Conservation (phyloP, 2,888 invertebrate species). For the Bellardia bayeri region DNA sequence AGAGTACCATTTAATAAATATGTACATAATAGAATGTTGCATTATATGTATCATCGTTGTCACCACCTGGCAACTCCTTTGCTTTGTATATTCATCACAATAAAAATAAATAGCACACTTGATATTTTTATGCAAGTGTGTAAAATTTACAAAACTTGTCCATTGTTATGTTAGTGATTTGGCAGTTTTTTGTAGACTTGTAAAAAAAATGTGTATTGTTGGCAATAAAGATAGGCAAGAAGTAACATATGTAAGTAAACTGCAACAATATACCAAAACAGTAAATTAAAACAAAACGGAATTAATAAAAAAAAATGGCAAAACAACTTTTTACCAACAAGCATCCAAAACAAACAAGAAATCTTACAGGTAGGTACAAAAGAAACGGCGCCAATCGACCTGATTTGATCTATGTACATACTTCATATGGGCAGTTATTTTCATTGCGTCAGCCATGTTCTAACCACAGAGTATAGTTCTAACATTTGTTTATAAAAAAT, state of each 20-base stretch:
- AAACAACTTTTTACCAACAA: constrained; percentile 3
- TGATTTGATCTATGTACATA: constrained; percentile 2
- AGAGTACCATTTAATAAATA: too few species aligned
- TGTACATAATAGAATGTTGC: too few species aligned
- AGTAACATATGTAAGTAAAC: neutral
- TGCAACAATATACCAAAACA: neutral
- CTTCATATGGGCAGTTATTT: neutral
- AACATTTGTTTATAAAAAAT: constrained; percentile 22
- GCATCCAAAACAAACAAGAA: neutral
- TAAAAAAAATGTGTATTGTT: constrained; percentile 24
- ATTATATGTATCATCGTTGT: neutral
- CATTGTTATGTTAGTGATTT: constrained; percentile 28
- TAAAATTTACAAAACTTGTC: constrained; percentile 15
- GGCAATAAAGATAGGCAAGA: neutral
- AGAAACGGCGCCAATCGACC: neutral
- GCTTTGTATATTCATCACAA: neutral
- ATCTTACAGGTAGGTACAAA: neutral
- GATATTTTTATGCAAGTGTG: neutral
- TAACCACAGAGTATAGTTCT: too few species aligned
- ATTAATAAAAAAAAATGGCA: neutral
- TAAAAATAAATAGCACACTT: constrained; percentile 1
- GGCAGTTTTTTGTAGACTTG: constrained; percentile 6
- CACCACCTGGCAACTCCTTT: constrained; percentile 8
- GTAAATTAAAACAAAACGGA: neutral
- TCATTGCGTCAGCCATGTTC: constrained; percentile 43